phyloP scores from a whole-genome alignment of 2,888 invertebrate species.

The Limnephilus marmoratus region DNA sequence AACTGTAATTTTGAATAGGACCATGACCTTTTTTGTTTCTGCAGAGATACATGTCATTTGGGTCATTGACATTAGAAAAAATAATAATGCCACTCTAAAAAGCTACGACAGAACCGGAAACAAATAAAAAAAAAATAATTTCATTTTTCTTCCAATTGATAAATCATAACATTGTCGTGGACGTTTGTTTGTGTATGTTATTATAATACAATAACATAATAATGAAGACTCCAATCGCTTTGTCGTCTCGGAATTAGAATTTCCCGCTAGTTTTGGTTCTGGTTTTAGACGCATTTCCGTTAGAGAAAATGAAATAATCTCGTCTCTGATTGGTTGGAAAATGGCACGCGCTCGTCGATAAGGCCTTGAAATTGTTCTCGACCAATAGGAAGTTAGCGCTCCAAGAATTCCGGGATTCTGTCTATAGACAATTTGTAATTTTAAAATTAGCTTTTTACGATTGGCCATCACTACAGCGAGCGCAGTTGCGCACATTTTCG shows the following conservation, averaged over 20 bases:
- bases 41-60: neutral
- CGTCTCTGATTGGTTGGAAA: conserved; percentile 54
- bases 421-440: conserved; percentile 49
- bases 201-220: neutral
- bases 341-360: conserved; percentile 56
- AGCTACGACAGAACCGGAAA: neutral
- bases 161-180: neutral
- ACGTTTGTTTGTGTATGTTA: neutral
- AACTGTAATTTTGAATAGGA: neutral
- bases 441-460: conserved; percentile 67
- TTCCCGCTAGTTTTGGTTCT: conserved; percentile 13
- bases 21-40: neutral
- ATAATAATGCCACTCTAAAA: neutral
- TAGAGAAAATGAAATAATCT: conserved; percentile 45
- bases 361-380: conserved; percentile 67
- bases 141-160: neutral
- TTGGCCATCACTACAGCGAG: conserved; percentile 74
- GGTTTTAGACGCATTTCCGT: conserved; percentile 48
- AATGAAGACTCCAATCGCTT: neutral
- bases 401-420: conserved; percentile 66
- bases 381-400: conserved; percentile 70
- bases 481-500: conserved; percentile 76
- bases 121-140: neutral
- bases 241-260: conserved; percentile 27
- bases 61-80: neutral